Conservation (phyloP, 2,797 vertebrate genomes). For the Columba guinea region DNA sequence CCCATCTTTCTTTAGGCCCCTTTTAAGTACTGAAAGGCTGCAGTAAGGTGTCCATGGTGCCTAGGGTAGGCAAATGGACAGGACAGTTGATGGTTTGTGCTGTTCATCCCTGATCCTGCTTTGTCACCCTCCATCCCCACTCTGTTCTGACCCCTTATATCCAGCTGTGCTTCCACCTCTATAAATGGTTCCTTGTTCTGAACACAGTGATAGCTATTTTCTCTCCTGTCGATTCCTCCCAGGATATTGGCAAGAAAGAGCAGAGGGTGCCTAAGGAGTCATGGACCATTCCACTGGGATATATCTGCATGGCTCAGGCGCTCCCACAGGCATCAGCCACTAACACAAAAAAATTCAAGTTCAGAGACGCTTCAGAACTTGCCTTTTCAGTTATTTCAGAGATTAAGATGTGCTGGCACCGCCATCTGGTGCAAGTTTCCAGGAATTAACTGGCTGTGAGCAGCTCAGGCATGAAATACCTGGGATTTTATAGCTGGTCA, state of each 20-base stretch:
- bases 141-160: neutral
- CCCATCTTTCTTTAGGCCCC: too few relatives aligned
- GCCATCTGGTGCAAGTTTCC: conserved; percentile 52
- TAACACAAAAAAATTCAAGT: neutral
- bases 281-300: neutral
- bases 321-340: neutral
- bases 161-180: neutral
- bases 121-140: neutral
- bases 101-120: neutral
- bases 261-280: neutral
- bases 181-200: neutral
- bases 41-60: too few relatives aligned
- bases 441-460: neutral
- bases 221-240: neutral
- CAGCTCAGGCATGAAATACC: neutral
- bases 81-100: neutral
- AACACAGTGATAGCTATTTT: neutral
- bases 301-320: neutral
- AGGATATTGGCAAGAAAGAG: neutral
- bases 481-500: neutral
- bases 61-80: too few relatives aligned
- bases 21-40: too few relatives aligned
- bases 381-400: neutral
- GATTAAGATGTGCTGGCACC: neutral
- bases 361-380: neutral